These are phyloP conservation scores for Gadus chalcogrammus DNA, from an alignment of 2,113 vertebrate genomes.

Conservation along the genomic window DNA sequence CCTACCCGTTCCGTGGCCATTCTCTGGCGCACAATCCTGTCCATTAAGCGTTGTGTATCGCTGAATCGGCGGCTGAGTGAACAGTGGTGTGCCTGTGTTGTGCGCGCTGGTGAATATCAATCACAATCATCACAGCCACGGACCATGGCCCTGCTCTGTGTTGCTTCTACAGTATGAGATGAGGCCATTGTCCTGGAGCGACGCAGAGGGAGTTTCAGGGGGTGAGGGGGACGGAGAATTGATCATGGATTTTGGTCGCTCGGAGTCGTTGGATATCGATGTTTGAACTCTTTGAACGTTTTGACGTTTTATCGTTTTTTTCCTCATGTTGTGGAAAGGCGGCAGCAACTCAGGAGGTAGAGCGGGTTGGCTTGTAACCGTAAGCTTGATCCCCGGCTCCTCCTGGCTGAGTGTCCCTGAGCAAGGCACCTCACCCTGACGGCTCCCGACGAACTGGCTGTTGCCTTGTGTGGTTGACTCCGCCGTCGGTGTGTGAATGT, in stretches of 20 bases:
- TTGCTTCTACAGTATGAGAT: slow-evolving; percentile 21
- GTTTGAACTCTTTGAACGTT: too few species aligned
- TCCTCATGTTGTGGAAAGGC: too few species aligned
- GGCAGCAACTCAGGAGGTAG: too few species aligned
- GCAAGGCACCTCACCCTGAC: too few species aligned
- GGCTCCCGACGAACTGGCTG: too few species aligned
- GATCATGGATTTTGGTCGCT: slow-evolving; percentile 38
- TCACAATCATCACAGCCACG: slow-evolving; percentile 32
- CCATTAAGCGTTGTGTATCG: slow-evolving; percentile 46
- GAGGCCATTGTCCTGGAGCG: slow-evolving; percentile 19
- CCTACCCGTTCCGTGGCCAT: slow-evolving; percentile 43
- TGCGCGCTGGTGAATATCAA: slow-evolving; percentile 35
- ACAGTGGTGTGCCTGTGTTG: slow-evolving; percentile 42
- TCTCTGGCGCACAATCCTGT: slow-evolving; percentile 45
- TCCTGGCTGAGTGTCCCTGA: too few species aligned
- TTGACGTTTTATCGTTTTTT: too few species aligned
- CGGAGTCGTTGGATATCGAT: slow-evolving; percentile 25
- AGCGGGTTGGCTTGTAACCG: too few species aligned
- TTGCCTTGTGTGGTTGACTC: too few species aligned
- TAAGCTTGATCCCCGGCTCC: too few species aligned
- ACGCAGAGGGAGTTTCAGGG: slow-evolving; percentile 20
- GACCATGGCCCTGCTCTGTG: slow-evolving; percentile 9
- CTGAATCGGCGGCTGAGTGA: slow-evolving; percentile 39
- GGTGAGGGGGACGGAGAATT: slow-evolving; percentile 23
- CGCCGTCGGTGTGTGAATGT: too few species aligned